A percentile compares a stretch with the other conserved stretches of the same genome.
Evolutionary conservation across 2,113 vertebrate genomes (phyloP).

Genomic region (Lepisosteus oculatus): DNA sequence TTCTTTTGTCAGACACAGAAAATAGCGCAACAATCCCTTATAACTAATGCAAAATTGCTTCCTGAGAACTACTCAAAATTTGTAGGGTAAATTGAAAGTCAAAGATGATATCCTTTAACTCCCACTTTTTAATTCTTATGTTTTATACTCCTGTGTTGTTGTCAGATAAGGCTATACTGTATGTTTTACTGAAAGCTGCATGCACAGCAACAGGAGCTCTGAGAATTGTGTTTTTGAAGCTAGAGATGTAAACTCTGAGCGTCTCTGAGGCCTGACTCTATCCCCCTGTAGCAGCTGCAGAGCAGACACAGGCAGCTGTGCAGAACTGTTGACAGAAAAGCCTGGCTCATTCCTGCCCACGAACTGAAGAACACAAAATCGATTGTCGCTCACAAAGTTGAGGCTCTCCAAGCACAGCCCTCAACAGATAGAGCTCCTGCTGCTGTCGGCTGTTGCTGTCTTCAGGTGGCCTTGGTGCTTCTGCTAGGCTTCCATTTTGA

Average conservation of each 20-base stretch:
- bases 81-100: no score
- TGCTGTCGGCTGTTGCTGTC: conserved; percentile 66
- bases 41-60: no score
- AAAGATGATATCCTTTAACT: no score
- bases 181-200: not conserved
- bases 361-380: conserved; percentile 58
- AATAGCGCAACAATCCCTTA: no score
- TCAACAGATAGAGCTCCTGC: conserved; percentile 60
- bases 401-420: conserved; percentile 60
- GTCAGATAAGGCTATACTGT: not conserved
- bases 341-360: conserved; percentile 58
- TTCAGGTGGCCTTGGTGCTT: conserved; percentile 72
- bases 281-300: conserved; percentile 26
- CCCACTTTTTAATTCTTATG: no score
- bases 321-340: conserved; percentile 52
- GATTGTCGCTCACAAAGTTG: conserved; percentile 70
- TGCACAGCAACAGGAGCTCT: not conserved
- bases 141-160: no score
- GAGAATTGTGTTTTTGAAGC: conserved; percentile 34
- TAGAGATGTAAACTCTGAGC: conserved; percentile 22
- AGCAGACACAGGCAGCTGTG: conserved; percentile 43
- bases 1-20: no score
- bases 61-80: no score
- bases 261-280: conserved; percentile 27
- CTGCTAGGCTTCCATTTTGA: conserved; percentile 68